Base-by-base conservation (phyloP, 2,797 vertebrate species). In the Allobates femoralis region DNA sequence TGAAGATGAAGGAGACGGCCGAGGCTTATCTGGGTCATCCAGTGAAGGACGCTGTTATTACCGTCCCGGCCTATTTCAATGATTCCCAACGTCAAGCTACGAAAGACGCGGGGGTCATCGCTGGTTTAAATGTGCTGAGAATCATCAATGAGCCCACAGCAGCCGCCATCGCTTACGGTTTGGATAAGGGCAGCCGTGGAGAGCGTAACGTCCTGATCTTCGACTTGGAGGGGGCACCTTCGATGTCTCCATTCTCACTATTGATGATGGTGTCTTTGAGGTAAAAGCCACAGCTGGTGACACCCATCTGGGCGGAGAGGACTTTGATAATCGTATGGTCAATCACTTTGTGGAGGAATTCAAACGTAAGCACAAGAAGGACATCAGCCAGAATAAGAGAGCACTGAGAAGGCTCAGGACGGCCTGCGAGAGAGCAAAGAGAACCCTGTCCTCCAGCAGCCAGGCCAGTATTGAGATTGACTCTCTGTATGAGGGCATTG, bases 1-100 rank as follows among this genome's bases (percentile, higher is more conserved):
- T 92, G 34, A 98, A 98, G 93, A 97, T 97, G 97, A 97, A 97
- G 90, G 96, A 97, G 91, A 97, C 96, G 82, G 60, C 60, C 2
- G 60, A 64, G 60, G 60, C 60, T 64, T 64, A 64, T 3, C 60
- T 64, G 60, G 60, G 60, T 14, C 60, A 64, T 64, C 60, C n/a
- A 15, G 60, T 64, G n/a, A 64, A 8, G 12, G 26, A 64, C 26
- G 60, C 60, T 0, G 60, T 64, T 26, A n/a, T 64, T 26, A 64
- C 60, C 10, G 60, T 64, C n/a, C 96, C 96, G 12, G 97, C 97
- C 46, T 97, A 97, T 92, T 97, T 97, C 93, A 97, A 97, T 32
- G 96, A 97, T 92, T 98, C 96, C 74, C 89, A 88, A 89, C 74
- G 73, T n/a, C 91, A 87, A 81, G 89, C 91, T 66, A 90, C 89